Conservation (phyloP, 1,140 invertebrate species). For the Acromyrmex echinatior region DNA sequence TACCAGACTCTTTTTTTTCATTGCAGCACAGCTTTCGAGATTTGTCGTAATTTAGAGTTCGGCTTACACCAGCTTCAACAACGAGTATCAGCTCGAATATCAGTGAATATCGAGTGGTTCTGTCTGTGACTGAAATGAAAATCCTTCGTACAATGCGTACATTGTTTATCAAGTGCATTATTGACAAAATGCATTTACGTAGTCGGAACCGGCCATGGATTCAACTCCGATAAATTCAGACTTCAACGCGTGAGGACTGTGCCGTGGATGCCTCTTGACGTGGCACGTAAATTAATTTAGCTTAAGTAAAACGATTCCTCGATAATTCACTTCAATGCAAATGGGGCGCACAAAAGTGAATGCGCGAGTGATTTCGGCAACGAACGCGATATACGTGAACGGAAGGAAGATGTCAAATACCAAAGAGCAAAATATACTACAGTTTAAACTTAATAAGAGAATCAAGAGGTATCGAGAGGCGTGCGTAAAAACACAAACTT, state of each 20-base stretch:
- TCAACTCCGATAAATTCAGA: background rate
- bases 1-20: too few relatives aligned
- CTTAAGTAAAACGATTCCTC: conserved; percentile 5
- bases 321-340: conserved; percentile 43
- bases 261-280: background rate
- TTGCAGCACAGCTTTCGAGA: background rate
- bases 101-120: background rate
- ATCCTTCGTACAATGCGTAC: background rate
- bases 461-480: conserved; percentile 55
- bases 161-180: conserved; percentile 31
- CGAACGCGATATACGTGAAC: background rate
- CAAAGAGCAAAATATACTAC: conserved; percentile 24
- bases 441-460: conserved; percentile 56
- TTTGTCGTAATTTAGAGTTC: background rate
- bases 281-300: conserved; percentile 37
- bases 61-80: background rate
- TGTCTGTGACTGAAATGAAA: conserved; percentile 23
- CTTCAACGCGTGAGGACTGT: background rate
- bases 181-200: conserved; percentile 9
- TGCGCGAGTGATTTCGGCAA: conserved; percentile 7
- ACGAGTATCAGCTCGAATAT: conserved; percentile 21
- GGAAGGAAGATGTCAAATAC: conserved; percentile 1
- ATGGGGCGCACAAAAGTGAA: background rate
- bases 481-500: conserved; percentile 55
- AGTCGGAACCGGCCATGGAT: background rate